Conservation (phyloP, 2,113 vertebrate genomes). For the Glaucidium brasilianum region DNA sequence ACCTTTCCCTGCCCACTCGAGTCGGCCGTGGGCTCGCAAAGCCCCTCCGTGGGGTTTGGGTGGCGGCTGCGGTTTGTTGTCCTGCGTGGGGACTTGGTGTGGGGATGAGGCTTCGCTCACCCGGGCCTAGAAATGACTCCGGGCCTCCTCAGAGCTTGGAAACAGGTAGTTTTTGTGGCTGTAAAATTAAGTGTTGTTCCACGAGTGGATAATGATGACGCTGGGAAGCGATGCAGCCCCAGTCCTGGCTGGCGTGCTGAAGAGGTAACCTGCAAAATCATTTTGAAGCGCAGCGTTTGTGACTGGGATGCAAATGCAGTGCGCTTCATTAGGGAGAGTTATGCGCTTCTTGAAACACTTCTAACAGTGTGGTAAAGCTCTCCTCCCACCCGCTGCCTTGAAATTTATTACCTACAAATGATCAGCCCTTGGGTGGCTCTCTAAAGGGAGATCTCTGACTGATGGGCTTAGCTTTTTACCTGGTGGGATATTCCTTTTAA, state of each 20-base stretch:
- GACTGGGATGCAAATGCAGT: not conserved
- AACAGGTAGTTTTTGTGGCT: not conserved
- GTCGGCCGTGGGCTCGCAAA: not conserved
- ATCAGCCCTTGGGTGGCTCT: not conserved
- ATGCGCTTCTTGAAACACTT: fast-evolving
- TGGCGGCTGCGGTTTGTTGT: fast-evolving
- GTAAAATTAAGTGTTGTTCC: too few species aligned
- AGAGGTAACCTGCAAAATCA: not conserved
- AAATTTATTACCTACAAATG: not conserved
- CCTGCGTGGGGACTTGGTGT: not conserved
- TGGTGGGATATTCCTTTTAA: not conserved
- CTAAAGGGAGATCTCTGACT: not conserved
- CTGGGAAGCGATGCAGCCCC: fast-evolving
- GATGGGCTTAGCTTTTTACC: not conserved
- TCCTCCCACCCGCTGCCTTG: not conserved
- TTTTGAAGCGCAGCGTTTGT: not conserved
- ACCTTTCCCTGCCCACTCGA: too few species aligned
- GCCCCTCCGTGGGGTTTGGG: fast-evolving
- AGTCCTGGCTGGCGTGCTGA: fast-evolving
- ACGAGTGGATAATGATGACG: fast-evolving
- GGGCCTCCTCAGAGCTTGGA: not conserved
- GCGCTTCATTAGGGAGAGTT: not conserved
- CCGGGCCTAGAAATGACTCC: fast-evolving
- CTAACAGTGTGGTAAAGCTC: not conserved
- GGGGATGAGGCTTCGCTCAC: not conserved